Base-by-base conservation (phyloP, 2,888 invertebrate species). In the Notocelia uddmanniana region DNA sequence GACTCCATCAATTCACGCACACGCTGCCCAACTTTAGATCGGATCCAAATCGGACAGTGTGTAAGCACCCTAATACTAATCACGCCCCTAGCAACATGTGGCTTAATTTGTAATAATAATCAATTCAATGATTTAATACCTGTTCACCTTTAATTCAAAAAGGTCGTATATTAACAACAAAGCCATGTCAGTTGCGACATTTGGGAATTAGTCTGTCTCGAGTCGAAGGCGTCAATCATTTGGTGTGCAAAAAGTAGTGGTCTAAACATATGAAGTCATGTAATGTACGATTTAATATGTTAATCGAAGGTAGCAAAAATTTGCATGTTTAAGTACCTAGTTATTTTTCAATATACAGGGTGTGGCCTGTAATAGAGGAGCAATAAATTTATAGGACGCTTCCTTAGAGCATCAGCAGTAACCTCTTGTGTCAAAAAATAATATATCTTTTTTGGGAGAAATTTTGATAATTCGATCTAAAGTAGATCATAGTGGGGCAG, bases 161-260 rank as follows among this genome's bases (percentile, higher is more conserved):
- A 54, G 9, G 52, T 3, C 52, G 64, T 37, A 37, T 23, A 6
- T 64, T 21, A 1, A n/a, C 3, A 21, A 21, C 11, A 5, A 18
- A 54, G 34, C 15, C 5, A 54, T 10, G n/a, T 21, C n/a, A 23
- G 19, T 37, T 64, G 54, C 5, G 54, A 54, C 18, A 10, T 64
- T 64, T 37, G 2, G 1, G 19, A 13, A 50, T 2, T 15, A 15
- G 37, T 50, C 34, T 11, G 62, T 55, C 48, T 8, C 18, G n/a
- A n/a, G n/a, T 3, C 13, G 41, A 48, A 62, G 26, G 69, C 69
- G 69, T 69, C 69, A 62, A 69, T 69, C 69, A 55, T 15, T 41
- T 9, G 37, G n/a, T 15, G 41, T 18, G 48, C 57, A 68, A 58
- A 69, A 62, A 69, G 19, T 34, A 11, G 15, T 55, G 55, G 31